These are phyloP conservation scores for Picus viridis DNA, from an alignment of 2,797 vertebrate genomes.

Conservation along the genomic window DNA sequence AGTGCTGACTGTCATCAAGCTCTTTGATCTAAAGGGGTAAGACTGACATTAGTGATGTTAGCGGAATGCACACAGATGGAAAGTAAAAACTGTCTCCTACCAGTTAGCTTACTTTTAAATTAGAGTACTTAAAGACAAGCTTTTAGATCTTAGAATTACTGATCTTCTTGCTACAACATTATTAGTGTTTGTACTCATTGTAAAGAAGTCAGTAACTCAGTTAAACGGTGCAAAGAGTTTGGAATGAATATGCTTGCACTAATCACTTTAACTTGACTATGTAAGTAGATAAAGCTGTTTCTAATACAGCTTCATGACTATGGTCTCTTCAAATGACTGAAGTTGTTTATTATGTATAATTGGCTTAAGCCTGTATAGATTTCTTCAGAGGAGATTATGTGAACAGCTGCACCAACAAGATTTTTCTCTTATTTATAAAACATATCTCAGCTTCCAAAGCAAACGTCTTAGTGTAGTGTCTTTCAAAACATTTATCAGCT, in stretches of 20 bases:
- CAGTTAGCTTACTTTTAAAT: background rate
- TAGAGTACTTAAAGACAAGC: background rate
- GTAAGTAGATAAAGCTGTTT: conserved; percentile 45
- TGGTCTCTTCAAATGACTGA: conserved; percentile 21
- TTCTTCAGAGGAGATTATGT: conserved; percentile 30
- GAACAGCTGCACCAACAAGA: conserved; percentile 27
- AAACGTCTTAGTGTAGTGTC: background rate
- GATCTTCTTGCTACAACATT: background rate
- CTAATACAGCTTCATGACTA: conserved; percentile 15
- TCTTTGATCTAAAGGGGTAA: background rate
- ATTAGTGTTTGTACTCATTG: background rate
- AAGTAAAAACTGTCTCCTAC: background rate
- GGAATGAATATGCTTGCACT: background rate
- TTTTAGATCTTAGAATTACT: background rate
- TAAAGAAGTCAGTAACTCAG: background rate
- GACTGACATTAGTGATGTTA: background rate
- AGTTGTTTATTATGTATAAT: conserved; percentile 46
- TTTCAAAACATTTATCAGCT: background rate
- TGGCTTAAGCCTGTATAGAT: conserved; percentile 42
- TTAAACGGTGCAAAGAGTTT: background rate
- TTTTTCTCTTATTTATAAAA: conserved; percentile 9
- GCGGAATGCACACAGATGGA: background rate
- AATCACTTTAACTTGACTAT: conserved; percentile 38
- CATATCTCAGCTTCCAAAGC: background rate
- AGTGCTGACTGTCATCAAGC: background rate